These are phyloP conservation scores for Mesodorylaimus sp. DNA, from an alignment of 2,888 invertebrate species.

Conservation along the genomic window DNA sequence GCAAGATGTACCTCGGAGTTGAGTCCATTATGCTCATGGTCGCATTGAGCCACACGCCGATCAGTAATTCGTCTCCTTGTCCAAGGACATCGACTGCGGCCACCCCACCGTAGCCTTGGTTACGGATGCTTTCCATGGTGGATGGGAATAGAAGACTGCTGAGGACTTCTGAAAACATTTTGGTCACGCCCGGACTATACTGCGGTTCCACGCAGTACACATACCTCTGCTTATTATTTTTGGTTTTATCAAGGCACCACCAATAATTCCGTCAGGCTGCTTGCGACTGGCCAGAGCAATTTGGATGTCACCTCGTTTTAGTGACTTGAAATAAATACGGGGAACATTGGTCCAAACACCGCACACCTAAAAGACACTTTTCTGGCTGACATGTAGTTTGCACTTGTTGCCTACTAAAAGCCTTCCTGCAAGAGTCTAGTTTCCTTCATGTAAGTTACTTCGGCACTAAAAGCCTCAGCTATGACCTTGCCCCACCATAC, in stretches of 20 bases:
- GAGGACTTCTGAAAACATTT: not conserved
- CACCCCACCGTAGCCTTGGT: not conserved
- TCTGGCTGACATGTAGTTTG: no score
- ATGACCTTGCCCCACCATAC: no score
- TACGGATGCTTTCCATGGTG: not conserved
- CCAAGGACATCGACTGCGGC: not conserved
- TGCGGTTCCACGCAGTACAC: not conserved
- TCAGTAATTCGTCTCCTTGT: not conserved
- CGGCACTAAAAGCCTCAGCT: no score
- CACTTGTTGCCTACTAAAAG: no score
- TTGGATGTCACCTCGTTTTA: slow-evolving; percentile 15
- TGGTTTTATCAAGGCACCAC: not conserved
- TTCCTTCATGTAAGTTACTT: no score
- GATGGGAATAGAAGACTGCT: not conserved
- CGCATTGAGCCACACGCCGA: not conserved
- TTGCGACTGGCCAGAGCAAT: slow-evolving; percentile 13
- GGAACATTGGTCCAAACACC: slow-evolving; percentile 74
- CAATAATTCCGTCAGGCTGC: not conserved
- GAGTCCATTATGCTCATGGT: not conserved
- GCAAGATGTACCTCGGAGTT: not conserved
- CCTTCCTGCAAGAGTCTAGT: no score
- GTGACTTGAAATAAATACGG: slow-evolving; percentile 52
- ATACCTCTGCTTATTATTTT: slow-evolving; percentile 2
- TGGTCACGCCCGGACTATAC: not conserved
- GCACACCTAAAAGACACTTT: slow-evolving; percentile 42